These are phyloP conservation scores for Drosophila yakuba DNA, from an alignment of 1,140 invertebrate species.

Conservation along the genomic window DNA sequence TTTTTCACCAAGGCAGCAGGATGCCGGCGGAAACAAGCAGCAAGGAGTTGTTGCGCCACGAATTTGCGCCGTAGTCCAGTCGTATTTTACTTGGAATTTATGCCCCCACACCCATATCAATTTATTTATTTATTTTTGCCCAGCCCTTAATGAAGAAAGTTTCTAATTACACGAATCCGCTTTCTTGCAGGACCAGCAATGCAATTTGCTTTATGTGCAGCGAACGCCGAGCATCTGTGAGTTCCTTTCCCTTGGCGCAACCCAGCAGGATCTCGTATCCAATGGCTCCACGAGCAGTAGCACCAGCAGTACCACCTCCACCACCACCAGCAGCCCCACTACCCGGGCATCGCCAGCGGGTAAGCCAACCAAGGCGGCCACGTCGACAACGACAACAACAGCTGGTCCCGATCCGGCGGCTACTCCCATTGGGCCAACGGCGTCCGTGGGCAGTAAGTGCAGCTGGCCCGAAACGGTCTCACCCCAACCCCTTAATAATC, in stretches of 20 bases:
- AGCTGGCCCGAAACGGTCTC: constrained; percentile 32
- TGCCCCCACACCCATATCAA: constrained; percentile 65
- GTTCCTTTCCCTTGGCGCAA: constrained; percentile 62
- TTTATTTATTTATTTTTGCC: constrained; percentile 75
- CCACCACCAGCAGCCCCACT: constrained; percentile 21
- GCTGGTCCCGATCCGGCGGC: constrained; percentile 39
- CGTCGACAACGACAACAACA: constrained; percentile 35
- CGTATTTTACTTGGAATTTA: constrained; percentile 61
- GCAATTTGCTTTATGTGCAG: constrained; percentile 76
- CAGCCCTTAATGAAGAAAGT: constrained; percentile 76
- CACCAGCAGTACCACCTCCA: background rate
- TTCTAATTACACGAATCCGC: constrained; percentile 70
- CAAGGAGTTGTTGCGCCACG: constrained; percentile 69
- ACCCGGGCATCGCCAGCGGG: constrained; percentile 50
- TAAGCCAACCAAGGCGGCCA: constrained; percentile 54
- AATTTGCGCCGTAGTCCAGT: constrained; percentile 37
- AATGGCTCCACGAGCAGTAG: constrained; percentile 6
- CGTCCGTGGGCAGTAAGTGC: constrained; percentile 81
- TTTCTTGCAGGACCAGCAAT: constrained; percentile 62
- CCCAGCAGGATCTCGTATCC: constrained; percentile 29
- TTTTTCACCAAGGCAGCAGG: constrained; percentile 4
- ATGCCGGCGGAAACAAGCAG: constrained; percentile 56
- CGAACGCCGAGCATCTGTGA: constrained; percentile 77
- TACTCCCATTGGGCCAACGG: constrained; percentile 67
- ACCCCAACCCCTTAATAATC: background rate